These are phyloP conservation scores for Musca vetustissima DNA, from an alignment of 1,140 invertebrate species.

Conservation along the genomic window DNA sequence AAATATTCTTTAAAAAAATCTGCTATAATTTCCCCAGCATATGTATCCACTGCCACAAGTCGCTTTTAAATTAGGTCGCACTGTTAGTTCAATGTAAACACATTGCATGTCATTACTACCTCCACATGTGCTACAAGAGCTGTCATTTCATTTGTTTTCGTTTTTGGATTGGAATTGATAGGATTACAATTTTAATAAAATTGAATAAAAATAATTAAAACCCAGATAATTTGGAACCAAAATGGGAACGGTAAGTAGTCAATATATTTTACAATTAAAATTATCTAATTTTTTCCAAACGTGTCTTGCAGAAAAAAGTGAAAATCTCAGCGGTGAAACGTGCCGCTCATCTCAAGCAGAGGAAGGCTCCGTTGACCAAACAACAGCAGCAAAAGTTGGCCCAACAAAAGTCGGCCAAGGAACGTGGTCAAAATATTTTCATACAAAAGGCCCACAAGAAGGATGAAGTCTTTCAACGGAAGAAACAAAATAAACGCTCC, in stretches of 20 bases:
- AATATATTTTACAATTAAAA: background rate
- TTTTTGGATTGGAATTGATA: too few species aligned
- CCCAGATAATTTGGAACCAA: background rate
- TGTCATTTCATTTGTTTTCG: constrained; percentile 22
- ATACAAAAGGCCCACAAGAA: constrained; percentile 45
- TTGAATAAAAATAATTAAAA: too few species aligned
- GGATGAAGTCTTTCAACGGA: constrained; percentile 44
- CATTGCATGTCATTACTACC: too few species aligned
- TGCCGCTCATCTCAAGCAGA: constrained; percentile 48
- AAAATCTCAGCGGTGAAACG: constrained; percentile 54
- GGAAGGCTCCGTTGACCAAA: constrained; percentile 47
- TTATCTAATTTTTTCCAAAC: background rate
- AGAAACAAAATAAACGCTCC: constrained; percentile 41
- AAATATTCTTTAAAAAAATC: too few species aligned
- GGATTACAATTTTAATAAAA: background rate
- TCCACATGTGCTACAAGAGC: constrained; percentile 13
- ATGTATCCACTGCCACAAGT: too few species aligned
- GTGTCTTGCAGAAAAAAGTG: constrained; percentile 48
- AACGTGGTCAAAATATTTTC: constrained; percentile 47
- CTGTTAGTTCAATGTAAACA: background rate
- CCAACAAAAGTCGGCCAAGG: constrained; percentile 44
- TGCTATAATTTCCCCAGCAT: too few species aligned
- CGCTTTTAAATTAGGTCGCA: constrained; percentile 21
- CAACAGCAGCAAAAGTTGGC: constrained; percentile 51
- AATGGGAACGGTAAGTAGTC: constrained; percentile 26